phyloP scores from a whole-genome alignment of 2,797 vertebrate species.

The Scleropages formosus region DNA sequence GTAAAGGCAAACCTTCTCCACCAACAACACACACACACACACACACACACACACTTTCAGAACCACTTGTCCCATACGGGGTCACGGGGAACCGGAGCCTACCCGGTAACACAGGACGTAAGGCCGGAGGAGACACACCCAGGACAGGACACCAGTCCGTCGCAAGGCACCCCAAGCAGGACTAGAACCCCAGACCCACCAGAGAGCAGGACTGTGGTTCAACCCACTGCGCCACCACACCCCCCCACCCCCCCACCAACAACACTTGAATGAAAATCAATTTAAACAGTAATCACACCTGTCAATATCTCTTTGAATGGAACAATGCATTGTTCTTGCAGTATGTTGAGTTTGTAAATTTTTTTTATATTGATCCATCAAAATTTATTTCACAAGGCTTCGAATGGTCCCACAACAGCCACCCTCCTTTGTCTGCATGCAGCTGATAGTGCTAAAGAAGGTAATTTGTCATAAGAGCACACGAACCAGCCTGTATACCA shows the following conservation, averaged over 20 bases:
- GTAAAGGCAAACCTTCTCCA: too few species aligned
- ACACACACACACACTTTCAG: too few species aligned
- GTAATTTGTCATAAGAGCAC: conserved; percentile 39
- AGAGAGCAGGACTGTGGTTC: too few species aligned
- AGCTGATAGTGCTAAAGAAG: conserved; percentile 6
- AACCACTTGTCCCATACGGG: too few species aligned
- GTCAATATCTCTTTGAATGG: neutral
- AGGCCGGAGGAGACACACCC: too few species aligned
- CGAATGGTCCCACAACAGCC: neutral
- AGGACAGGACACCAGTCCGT: too few species aligned
- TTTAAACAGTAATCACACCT: neutral
- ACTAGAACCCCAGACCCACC: too few species aligned
- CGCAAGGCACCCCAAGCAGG: too few species aligned
- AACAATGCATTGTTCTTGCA: neutral
- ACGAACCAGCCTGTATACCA: conserved; percentile 42
- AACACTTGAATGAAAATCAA: neutral
- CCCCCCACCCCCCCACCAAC: too few species aligned
- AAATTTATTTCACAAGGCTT: neutral
- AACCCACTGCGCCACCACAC: too few species aligned
- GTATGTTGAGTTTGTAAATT: neutral
- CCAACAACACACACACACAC: neutral
- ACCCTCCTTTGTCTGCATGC: conserved; percentile 1
- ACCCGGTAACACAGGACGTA: too few species aligned
- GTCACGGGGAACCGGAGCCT: too few species aligned
- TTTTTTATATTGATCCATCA: neutral